These are phyloP conservation scores for Neomorphus geoffroyi DNA, from an alignment of 2,797 vertebrate genomes.

Conservation along the genomic window DNA sequence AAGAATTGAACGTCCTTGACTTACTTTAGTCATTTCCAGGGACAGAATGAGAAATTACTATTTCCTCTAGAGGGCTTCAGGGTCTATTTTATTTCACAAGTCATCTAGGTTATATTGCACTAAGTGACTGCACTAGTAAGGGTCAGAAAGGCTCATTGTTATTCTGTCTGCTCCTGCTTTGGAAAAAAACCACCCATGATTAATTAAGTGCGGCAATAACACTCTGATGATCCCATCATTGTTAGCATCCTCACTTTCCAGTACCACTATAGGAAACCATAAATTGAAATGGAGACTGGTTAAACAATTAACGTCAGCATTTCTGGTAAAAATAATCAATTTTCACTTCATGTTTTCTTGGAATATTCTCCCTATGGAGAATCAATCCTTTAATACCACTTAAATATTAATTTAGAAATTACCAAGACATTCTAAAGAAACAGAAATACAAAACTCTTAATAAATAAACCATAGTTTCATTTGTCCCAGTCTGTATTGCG, in stretches of 20 bases:
- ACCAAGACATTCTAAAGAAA: not conserved
- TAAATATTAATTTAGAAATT: not conserved
- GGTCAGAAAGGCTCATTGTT: not conserved
- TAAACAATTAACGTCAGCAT: too few species aligned
- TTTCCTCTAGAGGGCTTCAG: slow-evolving; percentile 61
- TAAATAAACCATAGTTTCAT: not conserved
- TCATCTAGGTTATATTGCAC: not conserved
- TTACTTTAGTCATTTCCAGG: not conserved
- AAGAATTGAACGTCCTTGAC: slow-evolving; percentile 1
- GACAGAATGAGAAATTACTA: slow-evolving; percentile 23
- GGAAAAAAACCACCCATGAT: not conserved
- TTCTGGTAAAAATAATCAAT: too few species aligned
- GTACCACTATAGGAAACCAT: not conserved
- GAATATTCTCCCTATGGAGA: not conserved
- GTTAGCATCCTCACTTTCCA: not conserved
- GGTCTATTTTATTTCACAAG: not conserved
- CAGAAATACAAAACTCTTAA: rapidly evolving
- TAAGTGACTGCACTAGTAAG: not conserved
- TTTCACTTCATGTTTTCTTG: not conserved
- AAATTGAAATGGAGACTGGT: not conserved
- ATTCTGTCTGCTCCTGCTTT: not conserved
- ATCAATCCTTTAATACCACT: not conserved
- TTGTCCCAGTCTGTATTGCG: not conserved
- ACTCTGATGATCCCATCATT: too few species aligned
- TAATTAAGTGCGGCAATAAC: not conserved